phyloP scores from a whole-genome alignment of 1,140 invertebrate genomes.

The Glossosoma conforme region DNA sequence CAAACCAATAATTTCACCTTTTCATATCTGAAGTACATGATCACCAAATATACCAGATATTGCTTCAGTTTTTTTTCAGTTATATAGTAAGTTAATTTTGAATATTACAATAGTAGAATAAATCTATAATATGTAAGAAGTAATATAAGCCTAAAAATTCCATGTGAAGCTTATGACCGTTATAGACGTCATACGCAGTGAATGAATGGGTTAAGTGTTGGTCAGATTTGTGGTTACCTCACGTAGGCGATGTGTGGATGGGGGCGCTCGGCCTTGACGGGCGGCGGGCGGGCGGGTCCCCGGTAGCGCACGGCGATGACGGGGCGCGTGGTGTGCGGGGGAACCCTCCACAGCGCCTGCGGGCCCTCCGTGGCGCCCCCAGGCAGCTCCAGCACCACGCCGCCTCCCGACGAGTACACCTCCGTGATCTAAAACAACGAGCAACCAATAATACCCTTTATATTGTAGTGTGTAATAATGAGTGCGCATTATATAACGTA shows the following conservation, averaged over 20 bases:
- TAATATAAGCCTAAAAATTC: no score
- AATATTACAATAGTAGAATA: neutral
- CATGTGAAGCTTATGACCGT: no score
- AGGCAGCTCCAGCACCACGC: conserved; percentile 87
- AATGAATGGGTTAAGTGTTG: no score
- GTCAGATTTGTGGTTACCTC: conserved; percentile 24
- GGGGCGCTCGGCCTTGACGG: conserved; percentile 22
- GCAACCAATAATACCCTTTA: no score
- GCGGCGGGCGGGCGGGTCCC: conserved; percentile 65
- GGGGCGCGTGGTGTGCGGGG: conserved; percentile 82
- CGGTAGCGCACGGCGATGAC: conserved; percentile 75
- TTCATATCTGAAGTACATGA: no score
- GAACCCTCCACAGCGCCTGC: conserved; percentile 82
- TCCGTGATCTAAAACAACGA: conserved; percentile 67
- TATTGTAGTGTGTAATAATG: no score
- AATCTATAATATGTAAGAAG: neutral
- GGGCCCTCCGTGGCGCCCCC: conserved; percentile 61
- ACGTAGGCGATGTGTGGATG: conserved; percentile 24
- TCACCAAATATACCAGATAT: no score
- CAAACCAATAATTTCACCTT: no score
- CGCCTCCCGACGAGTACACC: conserved; percentile 87
- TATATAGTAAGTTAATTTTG: no score
- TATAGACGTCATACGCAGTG: no score
- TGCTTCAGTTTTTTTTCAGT: no score
- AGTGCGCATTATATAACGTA: no score